Base-by-base conservation (phyloP, 2,888 invertebrate species). In the Lepetodrilus schrolli region DNA sequence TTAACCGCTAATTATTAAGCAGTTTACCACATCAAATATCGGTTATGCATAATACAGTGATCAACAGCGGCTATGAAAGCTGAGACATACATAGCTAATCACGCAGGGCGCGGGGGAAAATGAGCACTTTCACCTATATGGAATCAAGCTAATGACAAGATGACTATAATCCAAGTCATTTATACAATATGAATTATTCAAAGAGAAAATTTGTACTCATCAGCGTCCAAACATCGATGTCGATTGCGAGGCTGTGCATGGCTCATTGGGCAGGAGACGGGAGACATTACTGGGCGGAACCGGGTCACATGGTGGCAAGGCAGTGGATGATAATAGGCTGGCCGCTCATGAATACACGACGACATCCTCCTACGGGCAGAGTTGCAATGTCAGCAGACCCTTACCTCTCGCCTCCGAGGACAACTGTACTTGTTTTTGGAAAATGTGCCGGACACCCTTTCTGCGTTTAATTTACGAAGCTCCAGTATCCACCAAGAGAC, bases 1-100 rank as follows among this genome's bases (percentile, higher is more conserved):
- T 58, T 30, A 58, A 58, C 26, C 58, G 30, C 58, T 58, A 58
- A 58, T 58, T 58, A 58, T 58, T 30, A 58, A 58, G 58, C 58
- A 58, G 26, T 58, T 58, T 58, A 30, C 58, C 26, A 30, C 34
- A 34, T 23, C 58, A 58, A 58, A 30, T 58, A 58, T 58, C 58
- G 58, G 58, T 30, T 21, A 17, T 30, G 26, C 17, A 34, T 43
- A 58, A 30, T 30, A 13, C 13, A 4, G 26, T 13, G 58, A 34
- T 30, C 58, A 30, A 17, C 13, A 30, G 58, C n/a, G 58, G 7
- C 17, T 17, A 30, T 23, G 58, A 58, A 30, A 4, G n/a, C 13
- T 21, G 21, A 23, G 58, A 23, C 58, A 58, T 17, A n/a, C 7
- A 30, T 30, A 58, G 17, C 10, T 30, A 30, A 26, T 58, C 5